Base-by-base conservation (phyloP, 2,113 vertebrate genomes). In the Chionis minor region DNA sequence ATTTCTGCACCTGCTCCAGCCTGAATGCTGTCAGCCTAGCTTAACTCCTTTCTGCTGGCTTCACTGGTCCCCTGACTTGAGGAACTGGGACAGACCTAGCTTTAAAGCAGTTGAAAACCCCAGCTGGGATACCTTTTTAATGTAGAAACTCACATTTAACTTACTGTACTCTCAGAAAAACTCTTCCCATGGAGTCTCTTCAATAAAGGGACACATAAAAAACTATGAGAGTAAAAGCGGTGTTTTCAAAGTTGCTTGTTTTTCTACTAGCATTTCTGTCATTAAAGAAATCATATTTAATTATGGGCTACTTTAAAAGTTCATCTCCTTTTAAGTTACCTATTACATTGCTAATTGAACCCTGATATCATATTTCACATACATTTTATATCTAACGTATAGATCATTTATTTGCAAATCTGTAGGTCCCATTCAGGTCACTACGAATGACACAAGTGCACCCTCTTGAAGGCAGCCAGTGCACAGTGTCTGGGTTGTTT, bases 261-360 rank as follows among this genome's bases (percentile, higher is more conserved):
- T 86, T 92, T 73, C 62, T 82, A 19, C 33, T 65, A 52, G 4
- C 11, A 44, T 86, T 58, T 51, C 80, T 55, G 33, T 51, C 47
- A 65, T 49, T 86, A 69, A 62, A 66, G 35, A 90, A 56, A 92
- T 2, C 3, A 1, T 27, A 61, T 20, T 69, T 85, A 51, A 79
- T 75, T 42, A 45, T 23, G 6, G 14, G 38, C 6, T 72, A 13
- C 49, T 73, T 61, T 5, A 81, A 62, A 92, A 56, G 24, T 62
- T 69, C 74, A 94, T 45, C 38, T 83, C 35, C 62, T 96, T 97
- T 88, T 94, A 86, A 92, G 61, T 40, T 62, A 93, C 55, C 56
- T 88, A 90, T 89, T 86, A 71, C 56, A 66, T 83, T 92, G 70
- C 79, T 96, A 97, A 77, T 85, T 97, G 96, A 96, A 96, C 87